Evolutionary conservation across 2,113 vertebrate genomes (phyloP).

Genomic region (Odontesthes bonariensis): DNA sequence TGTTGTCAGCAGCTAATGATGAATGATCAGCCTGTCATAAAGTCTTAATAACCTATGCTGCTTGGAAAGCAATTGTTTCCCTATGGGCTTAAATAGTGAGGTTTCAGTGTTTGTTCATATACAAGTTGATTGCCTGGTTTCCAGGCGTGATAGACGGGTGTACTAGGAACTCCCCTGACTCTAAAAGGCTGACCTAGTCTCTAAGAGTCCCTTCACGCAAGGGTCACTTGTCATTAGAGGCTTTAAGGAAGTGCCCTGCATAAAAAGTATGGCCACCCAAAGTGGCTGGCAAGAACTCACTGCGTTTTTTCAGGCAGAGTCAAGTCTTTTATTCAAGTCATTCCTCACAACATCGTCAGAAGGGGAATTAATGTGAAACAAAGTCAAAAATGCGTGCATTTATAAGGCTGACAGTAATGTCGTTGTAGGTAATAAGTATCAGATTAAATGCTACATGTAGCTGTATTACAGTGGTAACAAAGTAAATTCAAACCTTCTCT

Average conservation of each 20-base stretch:
- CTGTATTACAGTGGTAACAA: not conserved
- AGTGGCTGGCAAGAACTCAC: constrained; percentile 75
- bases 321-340: constrained; percentile 70
- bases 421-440: not conserved
- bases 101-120: constrained; percentile 65
- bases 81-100: constrained; percentile 50
- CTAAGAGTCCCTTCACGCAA: constrained; percentile 83
- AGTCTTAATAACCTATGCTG: constrained; percentile 65
- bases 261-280: constrained; percentile 86
- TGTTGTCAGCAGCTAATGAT: constrained; percentile 55
- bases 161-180: constrained; percentile 81
- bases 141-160: constrained; percentile 81
- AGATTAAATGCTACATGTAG: not conserved
- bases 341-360: constrained; percentile 60
- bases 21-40: constrained; percentile 58
- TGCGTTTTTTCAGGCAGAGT: constrained; percentile 69
- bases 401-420: not conserved
- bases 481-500: not conserved
- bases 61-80: constrained; percentile 58
- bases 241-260: constrained; percentile 79
- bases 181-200: constrained; percentile 83
- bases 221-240: constrained; percentile 87
- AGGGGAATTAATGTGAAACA: constrained; percentile 31
- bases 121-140: constrained; percentile 73
- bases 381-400: constrained; percentile 12